These are phyloP conservation scores for Sphaerophoria taeniata DNA, from an alignment of 2,888 invertebrate species.

Conservation along the genomic window DNA sequence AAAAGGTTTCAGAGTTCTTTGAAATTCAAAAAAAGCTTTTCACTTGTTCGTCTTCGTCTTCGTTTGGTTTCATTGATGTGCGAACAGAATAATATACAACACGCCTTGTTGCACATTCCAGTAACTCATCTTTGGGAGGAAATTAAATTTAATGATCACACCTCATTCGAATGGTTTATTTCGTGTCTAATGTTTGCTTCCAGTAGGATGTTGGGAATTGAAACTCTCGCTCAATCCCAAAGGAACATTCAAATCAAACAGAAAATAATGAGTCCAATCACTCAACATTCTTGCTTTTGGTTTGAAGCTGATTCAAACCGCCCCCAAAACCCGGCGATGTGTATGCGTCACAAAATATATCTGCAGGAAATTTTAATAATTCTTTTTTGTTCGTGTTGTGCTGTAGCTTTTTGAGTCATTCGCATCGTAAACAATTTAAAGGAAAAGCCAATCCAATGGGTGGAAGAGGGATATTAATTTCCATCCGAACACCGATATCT, in stretches of 20 bases:
- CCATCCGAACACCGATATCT: constrained; percentile 22
- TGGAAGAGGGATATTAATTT: constrained; percentile 28
- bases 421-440: constrained; percentile 65
- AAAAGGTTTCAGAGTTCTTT: neutral
- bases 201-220: neutral
- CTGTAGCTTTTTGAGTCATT: constrained; percentile 43
- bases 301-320: neutral
- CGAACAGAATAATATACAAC: constrained; percentile 41
- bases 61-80: constrained; percentile 10
- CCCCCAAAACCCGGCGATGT: constrained; percentile 8
- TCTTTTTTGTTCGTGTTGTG: no score
- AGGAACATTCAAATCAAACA: constrained; percentile 30
- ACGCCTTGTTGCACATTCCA: neutral
- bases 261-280: constrained; percentile 64
- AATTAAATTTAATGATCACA: constrained; percentile 72
- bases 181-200: constrained; percentile 26
- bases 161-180: constrained; percentile 65
- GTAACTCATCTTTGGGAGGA: constrained; percentile 56
- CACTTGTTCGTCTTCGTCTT: constrained; percentile 21
- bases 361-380: constrained; percentile 55
- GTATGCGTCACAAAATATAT: constrained; percentile 70
- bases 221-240: neutral
- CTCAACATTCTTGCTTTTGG: constrained; percentile 42
- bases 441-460: constrained; percentile 8
- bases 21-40: constrained; percentile 16